These are phyloP conservation scores for Lacerta agilis DNA, from an alignment of 2,797 vertebrate genomes.

Conservation along the genomic window DNA sequence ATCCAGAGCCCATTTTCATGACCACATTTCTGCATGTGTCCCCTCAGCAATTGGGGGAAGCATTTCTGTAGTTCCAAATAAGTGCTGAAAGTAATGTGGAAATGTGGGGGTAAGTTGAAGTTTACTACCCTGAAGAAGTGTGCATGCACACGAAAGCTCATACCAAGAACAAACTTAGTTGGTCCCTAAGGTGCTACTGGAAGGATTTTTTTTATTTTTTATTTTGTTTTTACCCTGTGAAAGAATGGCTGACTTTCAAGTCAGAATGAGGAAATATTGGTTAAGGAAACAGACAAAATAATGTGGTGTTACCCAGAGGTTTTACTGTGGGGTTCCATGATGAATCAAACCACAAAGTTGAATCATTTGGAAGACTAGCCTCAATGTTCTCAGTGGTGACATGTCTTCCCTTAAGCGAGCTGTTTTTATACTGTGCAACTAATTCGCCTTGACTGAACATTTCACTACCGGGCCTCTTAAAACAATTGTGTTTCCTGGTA, in stretches of 20 bases:
- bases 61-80: background rate
- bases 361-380: background rate
- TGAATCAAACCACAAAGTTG: background rate
- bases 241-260: background rate
- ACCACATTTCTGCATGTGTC: background rate
- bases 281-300: background rate
- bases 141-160: too few species aligned
- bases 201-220: too few species aligned
- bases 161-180: too few species aligned
- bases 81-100: background rate
- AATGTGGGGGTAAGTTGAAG: background rate
- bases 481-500: background rate
- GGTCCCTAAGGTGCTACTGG: too few species aligned
- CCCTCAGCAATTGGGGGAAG: background rate
- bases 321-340: background rate
- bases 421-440: background rate
- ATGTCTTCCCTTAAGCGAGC: rapidly evolving
- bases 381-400: background rate
- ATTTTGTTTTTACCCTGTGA: background rate
- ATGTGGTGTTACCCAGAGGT: background rate
- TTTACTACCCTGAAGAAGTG: background rate
- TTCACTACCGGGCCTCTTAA: background rate
- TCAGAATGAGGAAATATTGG: background rate
- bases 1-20: background rate
- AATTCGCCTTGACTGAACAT: background rate